phyloP scores from a whole-genome alignment of 2,888 invertebrate species.

The Sycophila texana region DNA sequence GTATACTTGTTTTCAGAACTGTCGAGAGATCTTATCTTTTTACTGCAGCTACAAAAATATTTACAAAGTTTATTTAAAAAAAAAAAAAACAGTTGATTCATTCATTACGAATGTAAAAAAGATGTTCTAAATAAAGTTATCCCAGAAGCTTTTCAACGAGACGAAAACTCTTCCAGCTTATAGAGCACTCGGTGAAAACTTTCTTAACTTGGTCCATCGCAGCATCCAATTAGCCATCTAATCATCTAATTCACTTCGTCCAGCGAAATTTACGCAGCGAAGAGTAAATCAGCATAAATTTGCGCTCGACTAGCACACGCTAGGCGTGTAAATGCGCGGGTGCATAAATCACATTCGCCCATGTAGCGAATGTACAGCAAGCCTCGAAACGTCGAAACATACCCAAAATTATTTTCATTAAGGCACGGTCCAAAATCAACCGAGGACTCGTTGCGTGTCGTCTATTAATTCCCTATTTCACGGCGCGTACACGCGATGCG shows the following conservation, averaged over 20 bases:
- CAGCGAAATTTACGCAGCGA: constrained; percentile 3
- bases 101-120: no score
- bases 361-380: neutral
- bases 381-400: neutral
- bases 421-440: no score
- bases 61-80: no score
- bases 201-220: no score
- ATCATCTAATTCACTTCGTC: constrained; percentile 19
- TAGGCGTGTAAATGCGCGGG: constrained; percentile 12
- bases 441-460: neutral
- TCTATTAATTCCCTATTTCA: neutral
- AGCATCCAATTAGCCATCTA: constrained; percentile 4
- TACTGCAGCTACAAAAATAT: no score
- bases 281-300: constrained; percentile 45
- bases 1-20: no score
- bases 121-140: no score
- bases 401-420: constrained; percentile 21
- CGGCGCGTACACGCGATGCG: neutral
- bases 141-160: no score
- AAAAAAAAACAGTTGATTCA: no score
- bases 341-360: constrained; percentile 42
- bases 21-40: no score
- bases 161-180: no score
- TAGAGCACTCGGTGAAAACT: neutral
- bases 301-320: constrained; percentile 37